A percentile compares a stretch with the other conserved stretches of the same genome.
phyloP scores from a whole-genome alignment of 1,140 invertebrate genomes.

The Megalopta genalis region DNA sequence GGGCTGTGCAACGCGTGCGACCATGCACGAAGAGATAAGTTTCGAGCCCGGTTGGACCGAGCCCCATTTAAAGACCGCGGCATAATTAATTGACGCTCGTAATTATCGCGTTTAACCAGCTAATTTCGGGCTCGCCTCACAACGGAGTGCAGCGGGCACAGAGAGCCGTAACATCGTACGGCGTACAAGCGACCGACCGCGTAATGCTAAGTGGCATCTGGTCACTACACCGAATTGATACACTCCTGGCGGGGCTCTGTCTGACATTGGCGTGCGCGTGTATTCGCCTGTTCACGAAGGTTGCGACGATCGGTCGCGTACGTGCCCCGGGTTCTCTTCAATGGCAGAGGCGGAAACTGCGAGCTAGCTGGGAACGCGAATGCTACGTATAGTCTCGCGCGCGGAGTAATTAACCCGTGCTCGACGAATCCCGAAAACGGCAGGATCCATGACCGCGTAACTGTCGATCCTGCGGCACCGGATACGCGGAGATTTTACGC shows the following conservation, averaged over 20 bases:
- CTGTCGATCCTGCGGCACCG: too few species aligned
- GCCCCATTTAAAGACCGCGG: slow-evolving; percentile 36
- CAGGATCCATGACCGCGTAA: too few species aligned
- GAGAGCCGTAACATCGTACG: background rate
- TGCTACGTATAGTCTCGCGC: too few species aligned
- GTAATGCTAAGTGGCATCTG: slow-evolving; percentile 48
- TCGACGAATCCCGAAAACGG: too few species aligned
- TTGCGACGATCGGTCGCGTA: slow-evolving; percentile 23
- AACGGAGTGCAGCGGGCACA: slow-evolving; percentile 8
- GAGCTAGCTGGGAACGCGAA: background rate
- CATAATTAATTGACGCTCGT: slow-evolving; percentile 60
- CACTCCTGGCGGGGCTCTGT: slow-evolving; percentile 19
- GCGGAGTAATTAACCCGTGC: background rate
- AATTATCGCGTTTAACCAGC: slow-evolving; percentile 62
- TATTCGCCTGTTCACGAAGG: background rate
- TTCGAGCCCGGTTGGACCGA: background rate
- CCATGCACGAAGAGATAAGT: slow-evolving; percentile 5
- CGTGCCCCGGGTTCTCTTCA: too few species aligned
- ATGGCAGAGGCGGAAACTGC: background rate
- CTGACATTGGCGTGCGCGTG: background rate
- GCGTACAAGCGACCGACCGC: background rate
- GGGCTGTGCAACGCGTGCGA: too few species aligned
- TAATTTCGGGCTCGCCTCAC: slow-evolving; percentile 49
- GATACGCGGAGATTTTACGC: too few species aligned
- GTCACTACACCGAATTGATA: slow-evolving; percentile 50